phyloP scores from a whole-genome alignment of 2,113 vertebrate genomes.

The Tinamus guttatus region DNA sequence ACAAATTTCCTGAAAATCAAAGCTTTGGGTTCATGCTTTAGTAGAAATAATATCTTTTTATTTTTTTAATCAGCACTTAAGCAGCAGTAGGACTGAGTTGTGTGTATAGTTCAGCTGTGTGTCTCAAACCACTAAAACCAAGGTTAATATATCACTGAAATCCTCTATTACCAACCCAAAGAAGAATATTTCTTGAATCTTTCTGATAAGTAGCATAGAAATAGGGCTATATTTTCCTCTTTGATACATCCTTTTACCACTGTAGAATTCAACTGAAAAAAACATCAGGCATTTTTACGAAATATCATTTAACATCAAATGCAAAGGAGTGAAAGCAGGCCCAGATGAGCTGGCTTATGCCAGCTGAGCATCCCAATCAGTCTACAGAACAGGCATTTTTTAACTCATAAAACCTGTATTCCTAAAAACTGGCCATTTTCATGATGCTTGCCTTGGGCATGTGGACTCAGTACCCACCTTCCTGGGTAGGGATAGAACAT shows the following conservation, averaged over 20 bases:
- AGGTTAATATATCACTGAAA: background rate
- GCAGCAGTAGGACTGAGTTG: background rate
- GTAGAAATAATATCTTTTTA: background rate
- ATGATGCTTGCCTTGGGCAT: background rate
- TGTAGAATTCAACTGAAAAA: background rate
- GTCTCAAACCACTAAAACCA: background rate
- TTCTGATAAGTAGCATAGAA: background rate
- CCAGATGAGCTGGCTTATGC: background rate
- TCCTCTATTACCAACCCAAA: background rate
- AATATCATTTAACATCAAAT: background rate
- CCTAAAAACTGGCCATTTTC: background rate
- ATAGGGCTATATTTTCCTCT: background rate
- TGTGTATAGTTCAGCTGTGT: background rate
- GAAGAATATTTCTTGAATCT: background rate
- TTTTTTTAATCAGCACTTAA: constrained; percentile 14
- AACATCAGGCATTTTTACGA: background rate
- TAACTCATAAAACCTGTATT: background rate
- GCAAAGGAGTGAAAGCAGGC: background rate
- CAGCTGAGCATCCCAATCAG: background rate
- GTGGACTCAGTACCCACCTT: background rate
- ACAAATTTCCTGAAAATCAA: constrained; percentile 30
- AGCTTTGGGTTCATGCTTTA: background rate
- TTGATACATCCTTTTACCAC: background rate
- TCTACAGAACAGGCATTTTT: background rate
- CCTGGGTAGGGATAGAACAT: background rate